phyloP scores from a whole-genome alignment of 2,888 invertebrate species.

The Oeneis ivallda region DNA sequence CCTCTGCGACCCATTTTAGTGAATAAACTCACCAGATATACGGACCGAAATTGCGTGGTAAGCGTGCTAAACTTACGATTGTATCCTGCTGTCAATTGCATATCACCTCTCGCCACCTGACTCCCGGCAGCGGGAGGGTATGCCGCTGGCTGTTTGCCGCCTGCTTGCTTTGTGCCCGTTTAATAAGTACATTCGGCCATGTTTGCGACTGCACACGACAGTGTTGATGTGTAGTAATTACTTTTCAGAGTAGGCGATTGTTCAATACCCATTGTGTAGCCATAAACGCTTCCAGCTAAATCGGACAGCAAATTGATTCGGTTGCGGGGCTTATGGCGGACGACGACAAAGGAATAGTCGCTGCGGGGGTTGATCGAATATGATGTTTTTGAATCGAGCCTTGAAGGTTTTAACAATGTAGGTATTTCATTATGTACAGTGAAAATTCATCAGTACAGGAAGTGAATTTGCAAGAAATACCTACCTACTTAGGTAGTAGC shows the following conservation, averaged over 20 bases:
- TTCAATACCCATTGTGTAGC: constrained; percentile 42
- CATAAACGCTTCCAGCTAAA: constrained; percentile 41
- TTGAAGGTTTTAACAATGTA: background rate
- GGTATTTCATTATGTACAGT: background rate
- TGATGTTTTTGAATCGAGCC: constrained; percentile 24
- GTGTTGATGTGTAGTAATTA: constrained; percentile 53
- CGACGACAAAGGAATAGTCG: constrained; percentile 37
- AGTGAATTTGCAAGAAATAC: too few species aligned
- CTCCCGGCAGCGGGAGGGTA: constrained; percentile 47
- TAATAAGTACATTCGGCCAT: constrained; percentile 50
- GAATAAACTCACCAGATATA: constrained; percentile 40
- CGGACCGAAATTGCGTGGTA: constrained; percentile 41
- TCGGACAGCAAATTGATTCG: constrained; percentile 42
- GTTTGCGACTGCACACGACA: constrained; percentile 49
- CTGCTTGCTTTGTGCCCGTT: constrained; percentile 49
- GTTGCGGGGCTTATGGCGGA: constrained; percentile 2
- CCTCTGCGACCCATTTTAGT: constrained; percentile 41
- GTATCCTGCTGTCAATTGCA: constrained; percentile 48
- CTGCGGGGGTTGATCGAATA: constrained; percentile 31
- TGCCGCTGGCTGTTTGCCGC: constrained; percentile 45
- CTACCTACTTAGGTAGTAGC: too few species aligned
- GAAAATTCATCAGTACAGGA: too few species aligned
- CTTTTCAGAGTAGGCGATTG: constrained; percentile 48
- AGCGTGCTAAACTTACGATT: constrained; percentile 41
- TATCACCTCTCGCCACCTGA: constrained; percentile 53